Evolutionary conservation across 2,113 vertebrate species (phyloP).

Genomic region (Eptesicus fuscus): DNA sequence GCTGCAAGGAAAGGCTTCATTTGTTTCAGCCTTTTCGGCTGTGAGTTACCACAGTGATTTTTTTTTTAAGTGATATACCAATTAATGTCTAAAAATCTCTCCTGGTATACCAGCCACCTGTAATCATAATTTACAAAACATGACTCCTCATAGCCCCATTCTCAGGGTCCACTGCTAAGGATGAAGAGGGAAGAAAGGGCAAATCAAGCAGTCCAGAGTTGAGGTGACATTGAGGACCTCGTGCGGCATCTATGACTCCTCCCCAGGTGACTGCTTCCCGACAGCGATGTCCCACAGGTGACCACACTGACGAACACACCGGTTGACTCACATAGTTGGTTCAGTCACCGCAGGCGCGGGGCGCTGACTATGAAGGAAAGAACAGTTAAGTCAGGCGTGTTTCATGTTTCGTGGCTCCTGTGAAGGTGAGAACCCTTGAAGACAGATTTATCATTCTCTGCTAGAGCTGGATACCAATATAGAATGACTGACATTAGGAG

Average conservation of each 20-base stretch:
- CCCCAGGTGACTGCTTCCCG: slow-evolving; percentile 2
- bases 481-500: not conserved
- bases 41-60: slow-evolving; percentile 33
- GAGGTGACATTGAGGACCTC: not conserved
- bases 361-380: slow-evolving; percentile 6
- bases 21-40: slow-evolving; percentile 25
- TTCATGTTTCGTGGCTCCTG: slow-evolving; percentile 34
- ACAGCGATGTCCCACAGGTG: not conserved
- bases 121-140: not conserved
- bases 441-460: slow-evolving; percentile 2
- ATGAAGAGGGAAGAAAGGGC: not conserved
- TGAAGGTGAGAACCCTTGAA: slow-evolving; percentile 6
- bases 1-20: not conserved
- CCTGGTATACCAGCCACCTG: not conserved
- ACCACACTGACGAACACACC: not conserved
- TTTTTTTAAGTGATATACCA: not conserved
- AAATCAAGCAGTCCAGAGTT: not conserved
- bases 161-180: not conserved
- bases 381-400: slow-evolving; percentile 45
- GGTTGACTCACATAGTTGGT: not conserved
- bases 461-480: not conserved
- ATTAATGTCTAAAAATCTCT: not conserved
- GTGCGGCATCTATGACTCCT: not conserved
- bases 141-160: not conserved
- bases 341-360: not conserved